phyloP scores from a whole-genome alignment of 1,140 invertebrate genomes.

The Formica selysi region DNA sequence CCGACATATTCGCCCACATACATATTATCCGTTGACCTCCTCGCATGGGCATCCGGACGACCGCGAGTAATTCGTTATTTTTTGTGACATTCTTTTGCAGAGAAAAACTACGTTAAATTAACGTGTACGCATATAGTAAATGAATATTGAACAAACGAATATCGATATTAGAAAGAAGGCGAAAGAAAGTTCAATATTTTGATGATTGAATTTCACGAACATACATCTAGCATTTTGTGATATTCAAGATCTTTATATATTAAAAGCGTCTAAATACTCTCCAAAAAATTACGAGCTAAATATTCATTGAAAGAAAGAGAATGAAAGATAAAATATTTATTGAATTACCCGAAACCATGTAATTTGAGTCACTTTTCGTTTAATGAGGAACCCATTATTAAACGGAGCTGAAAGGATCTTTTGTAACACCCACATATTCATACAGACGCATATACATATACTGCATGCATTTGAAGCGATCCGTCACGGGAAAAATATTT shows the following conservation, averaged over 20 bases:
- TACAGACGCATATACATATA: slow-evolving; percentile 7
- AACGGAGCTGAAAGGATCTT: slow-evolving; percentile 46
- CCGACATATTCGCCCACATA: slow-evolving; percentile 46
- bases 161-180: background rate
- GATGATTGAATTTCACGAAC: background rate
- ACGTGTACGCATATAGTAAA: background rate
- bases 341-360: slow-evolving; percentile 23
- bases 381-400: slow-evolving; percentile 54
- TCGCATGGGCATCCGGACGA: background rate
- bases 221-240: background rate
- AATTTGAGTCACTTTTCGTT: slow-evolving; percentile 34
- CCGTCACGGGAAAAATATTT: slow-evolving; percentile 57
- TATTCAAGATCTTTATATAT: background rate
- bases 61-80: slow-evolving; percentile 49
- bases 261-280: too few relatives aligned
- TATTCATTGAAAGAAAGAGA: background rate
- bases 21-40: slow-evolving; percentile 7
- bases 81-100: slow-evolving; percentile 6
- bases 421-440: slow-evolving; percentile 39
- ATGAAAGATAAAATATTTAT: slow-evolving; percentile 15
- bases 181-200: background rate
- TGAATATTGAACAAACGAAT: background rate
- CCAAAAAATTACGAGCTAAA: background rate
- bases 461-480: slow-evolving; percentile 18
- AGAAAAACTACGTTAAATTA: background rate